A percentile compares a stretch with the other conserved stretches of the same genome.
phyloP scores from a whole-genome alignment of 1,140 invertebrate genomes.

The Araneus ventricosus region DNA sequence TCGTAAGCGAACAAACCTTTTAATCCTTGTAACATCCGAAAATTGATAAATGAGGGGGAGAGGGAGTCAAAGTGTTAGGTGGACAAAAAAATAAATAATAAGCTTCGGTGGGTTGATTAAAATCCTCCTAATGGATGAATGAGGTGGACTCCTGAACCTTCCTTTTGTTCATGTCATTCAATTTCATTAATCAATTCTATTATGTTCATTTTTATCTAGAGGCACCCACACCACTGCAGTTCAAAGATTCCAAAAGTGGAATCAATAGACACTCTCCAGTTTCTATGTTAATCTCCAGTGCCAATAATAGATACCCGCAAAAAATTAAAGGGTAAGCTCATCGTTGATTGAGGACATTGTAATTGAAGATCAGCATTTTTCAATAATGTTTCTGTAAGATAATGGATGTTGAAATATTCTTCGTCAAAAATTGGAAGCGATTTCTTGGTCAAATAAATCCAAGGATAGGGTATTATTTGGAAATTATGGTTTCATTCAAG shows the following conservation, averaged over 20 bases:
- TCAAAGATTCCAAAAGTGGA: constrained; percentile 3
- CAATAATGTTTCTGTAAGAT: neutral
- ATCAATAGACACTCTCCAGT: neutral
- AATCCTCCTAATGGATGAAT: constrained; percentile 48
- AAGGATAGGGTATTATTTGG: neutral
- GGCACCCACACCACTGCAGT: neutral
- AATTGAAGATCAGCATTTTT: neutral
- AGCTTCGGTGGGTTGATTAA: constrained; percentile 40
- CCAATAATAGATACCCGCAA: neutral
- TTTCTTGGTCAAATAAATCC: neutral
- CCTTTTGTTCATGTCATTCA: constrained; percentile 35
- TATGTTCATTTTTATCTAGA: constrained; percentile 18
- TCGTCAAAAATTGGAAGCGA: neutral
- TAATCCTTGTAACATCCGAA: constrained; percentile 21
- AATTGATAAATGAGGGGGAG: constrained; percentile 28
- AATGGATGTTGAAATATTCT: neutral
- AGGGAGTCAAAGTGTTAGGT: neutral
- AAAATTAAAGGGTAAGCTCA: neutral
- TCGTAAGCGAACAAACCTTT: neutral
- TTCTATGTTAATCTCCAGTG: constrained; percentile 2
- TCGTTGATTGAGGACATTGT: neutral
- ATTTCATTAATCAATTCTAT: constrained; percentile 44
- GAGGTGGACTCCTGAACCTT: constrained; percentile 18
- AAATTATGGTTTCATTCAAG: no score
- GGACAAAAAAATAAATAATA: neutral